Percentiles rank a stretch among this genome's conserved stretches.
Evolutionary conservation across 2,797 vertebrate genomes (phyloP).

Genomic region (Phoebastria nigripes): DNA sequence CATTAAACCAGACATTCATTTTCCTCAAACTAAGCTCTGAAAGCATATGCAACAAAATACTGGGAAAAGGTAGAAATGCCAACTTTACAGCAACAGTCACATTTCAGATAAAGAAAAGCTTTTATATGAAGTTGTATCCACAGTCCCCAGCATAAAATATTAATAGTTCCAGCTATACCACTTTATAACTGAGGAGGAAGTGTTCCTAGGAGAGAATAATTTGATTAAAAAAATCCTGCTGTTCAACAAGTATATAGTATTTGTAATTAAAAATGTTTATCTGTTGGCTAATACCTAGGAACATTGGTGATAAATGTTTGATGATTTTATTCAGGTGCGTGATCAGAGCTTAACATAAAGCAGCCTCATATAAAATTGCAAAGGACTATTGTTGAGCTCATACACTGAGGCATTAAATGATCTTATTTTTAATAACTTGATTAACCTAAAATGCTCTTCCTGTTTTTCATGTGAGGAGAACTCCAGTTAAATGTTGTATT

Average conservation of each 20-base stretch:
- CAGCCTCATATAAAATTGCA: not conserved
- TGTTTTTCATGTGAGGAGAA: not conserved
- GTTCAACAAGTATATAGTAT: not conserved
- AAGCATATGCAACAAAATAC: constrained; percentile 21
- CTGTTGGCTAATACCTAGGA: not conserved
- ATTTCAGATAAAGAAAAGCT: constrained; percentile 39
- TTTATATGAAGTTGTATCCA: constrained; percentile 35
- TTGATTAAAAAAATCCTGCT: not conserved
- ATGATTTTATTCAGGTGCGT: not conserved
- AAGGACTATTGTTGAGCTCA: not conserved
- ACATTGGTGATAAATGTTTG: not conserved
- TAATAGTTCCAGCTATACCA: not conserved
- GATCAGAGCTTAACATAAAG: not conserved
- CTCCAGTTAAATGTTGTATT: not conserved
- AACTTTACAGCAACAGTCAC: constrained; percentile 19
- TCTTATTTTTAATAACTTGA: constrained; percentile 26
- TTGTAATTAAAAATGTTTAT: constrained; percentile 28
- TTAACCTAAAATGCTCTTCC: not conserved
- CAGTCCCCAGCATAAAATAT: constrained; percentile 46
- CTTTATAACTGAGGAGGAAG: not conserved
- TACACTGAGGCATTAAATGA: not conserved
- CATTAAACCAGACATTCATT: constrained; percentile 51
- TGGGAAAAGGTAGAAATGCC: constrained; percentile 1
- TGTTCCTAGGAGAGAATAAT: not conserved
- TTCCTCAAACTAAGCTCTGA: constrained; percentile 28